phyloP scores from a whole-genome alignment of 1,140 invertebrate genomes.

The Ips typographus region DNA sequence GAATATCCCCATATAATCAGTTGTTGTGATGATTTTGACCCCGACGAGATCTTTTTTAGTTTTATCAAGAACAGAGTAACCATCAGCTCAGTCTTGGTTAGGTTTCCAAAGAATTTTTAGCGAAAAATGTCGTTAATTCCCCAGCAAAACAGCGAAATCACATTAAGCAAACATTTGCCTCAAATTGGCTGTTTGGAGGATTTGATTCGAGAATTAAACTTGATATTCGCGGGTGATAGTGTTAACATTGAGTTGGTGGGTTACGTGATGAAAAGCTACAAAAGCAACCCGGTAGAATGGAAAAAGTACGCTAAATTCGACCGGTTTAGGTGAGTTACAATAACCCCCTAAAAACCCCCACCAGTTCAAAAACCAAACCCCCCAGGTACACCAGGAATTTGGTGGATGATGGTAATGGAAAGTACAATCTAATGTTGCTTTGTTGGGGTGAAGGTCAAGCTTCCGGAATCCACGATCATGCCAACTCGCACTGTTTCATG shows the following conservation, averaged over 20 bases:
- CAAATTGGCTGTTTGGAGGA: constrained; percentile 64
- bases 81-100: no score
- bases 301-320: constrained; percentile 94
- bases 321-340: constrained; percentile 72
- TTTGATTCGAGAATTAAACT: constrained; percentile 71
- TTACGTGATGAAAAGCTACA: constrained; percentile 81
- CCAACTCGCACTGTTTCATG: constrained; percentile 97
- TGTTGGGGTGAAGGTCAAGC: constrained; percentile 97
- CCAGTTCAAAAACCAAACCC: background rate
- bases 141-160: constrained; percentile 29
- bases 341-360: background rate
- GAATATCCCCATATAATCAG: no score
- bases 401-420: constrained; percentile 93
- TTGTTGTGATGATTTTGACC: no score
- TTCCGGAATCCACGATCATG: constrained; percentile 95
- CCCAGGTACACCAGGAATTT: constrained; percentile 90
- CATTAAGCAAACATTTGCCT: constrained; percentile 43
- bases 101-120: no score
- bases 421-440: constrained; percentile 96
- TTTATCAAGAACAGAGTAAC: no score
- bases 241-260: constrained; percentile 90
- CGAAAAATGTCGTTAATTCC: no score
- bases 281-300: constrained; percentile 89
- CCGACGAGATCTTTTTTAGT: no score
- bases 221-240: constrained; percentile 72